These are phyloP conservation scores for Drosophila setifemur DNA, from an alignment of 1,140 invertebrate genomes.

Conservation along the genomic window DNA sequence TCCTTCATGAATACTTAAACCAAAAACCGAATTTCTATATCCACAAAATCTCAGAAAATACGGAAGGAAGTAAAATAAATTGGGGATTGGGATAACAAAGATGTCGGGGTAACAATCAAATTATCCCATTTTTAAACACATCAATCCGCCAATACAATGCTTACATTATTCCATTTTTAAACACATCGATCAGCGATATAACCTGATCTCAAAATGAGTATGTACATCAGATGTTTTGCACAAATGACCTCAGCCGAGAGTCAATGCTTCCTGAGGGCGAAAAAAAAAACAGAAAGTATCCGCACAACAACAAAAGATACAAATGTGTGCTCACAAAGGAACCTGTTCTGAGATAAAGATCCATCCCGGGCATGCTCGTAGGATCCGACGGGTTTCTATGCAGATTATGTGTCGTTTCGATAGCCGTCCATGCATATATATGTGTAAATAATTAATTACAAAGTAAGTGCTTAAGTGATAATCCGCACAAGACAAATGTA, in stretches of 20 bases:
- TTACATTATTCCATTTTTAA: no score
- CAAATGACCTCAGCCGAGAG: constrained; percentile 24
- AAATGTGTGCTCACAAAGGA: constrained; percentile 21
- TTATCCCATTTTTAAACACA: no score
- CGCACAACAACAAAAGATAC: no score
- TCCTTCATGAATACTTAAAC: no score
- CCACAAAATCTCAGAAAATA: no score
- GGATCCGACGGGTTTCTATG: constrained; percentile 23
- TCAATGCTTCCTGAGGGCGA: constrained; percentile 35
- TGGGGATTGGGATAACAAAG: no score
- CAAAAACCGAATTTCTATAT: no score
- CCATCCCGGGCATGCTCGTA: constrained; percentile 4
- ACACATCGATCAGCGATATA: constrained; percentile 18
- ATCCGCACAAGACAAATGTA: constrained; percentile 18
- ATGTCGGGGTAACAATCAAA: not conserved
- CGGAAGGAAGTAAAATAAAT: no score
- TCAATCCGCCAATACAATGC: no score
- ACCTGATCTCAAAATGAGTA: constrained; percentile 7
- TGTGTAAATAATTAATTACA: constrained; percentile 47
- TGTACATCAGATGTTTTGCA: not conserved
- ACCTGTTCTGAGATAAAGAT: constrained; percentile 30
- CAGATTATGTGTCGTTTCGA: constrained; percentile 34
- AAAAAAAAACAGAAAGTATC: not conserved
- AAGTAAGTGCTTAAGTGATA: constrained; percentile 21
- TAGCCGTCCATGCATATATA: constrained; percentile 8